Conservation (phyloP, 1,140 invertebrate species). For the Drosophila asahinai region DNA sequence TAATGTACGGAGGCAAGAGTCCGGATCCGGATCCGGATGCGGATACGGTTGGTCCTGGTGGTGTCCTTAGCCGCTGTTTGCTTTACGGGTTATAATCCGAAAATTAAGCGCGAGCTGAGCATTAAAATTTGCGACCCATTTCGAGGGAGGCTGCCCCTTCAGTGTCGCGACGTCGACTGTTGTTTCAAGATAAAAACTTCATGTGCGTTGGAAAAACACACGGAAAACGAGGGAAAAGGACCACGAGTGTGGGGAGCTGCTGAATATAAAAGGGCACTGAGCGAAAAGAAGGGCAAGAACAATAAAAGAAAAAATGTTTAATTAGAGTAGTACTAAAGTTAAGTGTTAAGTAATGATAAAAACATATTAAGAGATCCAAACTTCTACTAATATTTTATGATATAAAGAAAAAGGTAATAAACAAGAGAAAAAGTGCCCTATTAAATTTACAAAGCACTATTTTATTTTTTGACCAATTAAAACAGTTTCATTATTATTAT, state of each 20-base stretch:
- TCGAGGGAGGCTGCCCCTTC: conserved; percentile 42
- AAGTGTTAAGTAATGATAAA: neutral
- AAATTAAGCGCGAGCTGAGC: conserved; percentile 81
- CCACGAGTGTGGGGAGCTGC: conserved; percentile 12
- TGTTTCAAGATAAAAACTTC: conserved; percentile 83
- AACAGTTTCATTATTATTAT: neutral
- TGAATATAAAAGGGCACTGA: conserved; percentile 13
- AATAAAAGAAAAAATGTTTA: too few species aligned
- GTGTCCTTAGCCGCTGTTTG: conserved; percentile 75
- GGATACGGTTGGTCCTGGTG: conserved; percentile 33
- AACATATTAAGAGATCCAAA: too few species aligned
- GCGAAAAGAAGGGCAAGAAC: neutral
- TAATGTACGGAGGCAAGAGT: conserved; percentile 66
- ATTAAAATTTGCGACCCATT: conserved; percentile 72
- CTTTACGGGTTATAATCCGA: conserved; percentile 83
- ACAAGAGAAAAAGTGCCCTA: too few species aligned
- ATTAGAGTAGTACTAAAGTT: too few species aligned
- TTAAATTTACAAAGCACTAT: too few species aligned
- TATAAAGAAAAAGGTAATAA: too few species aligned
- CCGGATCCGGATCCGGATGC: conserved; percentile 41
- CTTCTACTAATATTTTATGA: too few species aligned
- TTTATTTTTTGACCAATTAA: too few species aligned
- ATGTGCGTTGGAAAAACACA: conserved; percentile 79
- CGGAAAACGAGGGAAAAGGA: conserved; percentile 38
- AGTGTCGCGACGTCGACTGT: conserved; percentile 63